phyloP scores from a whole-genome alignment of 2,888 invertebrate genomes.

The Pasiphila rectangulata region DNA sequence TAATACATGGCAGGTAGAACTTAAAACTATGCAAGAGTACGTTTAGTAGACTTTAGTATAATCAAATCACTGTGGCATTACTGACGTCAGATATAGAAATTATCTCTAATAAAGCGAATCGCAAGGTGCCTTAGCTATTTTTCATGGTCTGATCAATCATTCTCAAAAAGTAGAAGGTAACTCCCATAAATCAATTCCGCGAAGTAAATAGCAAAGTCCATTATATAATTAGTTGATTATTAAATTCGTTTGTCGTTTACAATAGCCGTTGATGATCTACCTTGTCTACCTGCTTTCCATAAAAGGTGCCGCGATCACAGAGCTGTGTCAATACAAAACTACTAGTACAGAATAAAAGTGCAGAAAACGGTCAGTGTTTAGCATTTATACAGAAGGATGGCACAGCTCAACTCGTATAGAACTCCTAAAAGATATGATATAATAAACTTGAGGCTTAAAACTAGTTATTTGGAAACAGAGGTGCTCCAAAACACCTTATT shows the following conservation, averaged over 20 bases:
- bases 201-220: background rate
- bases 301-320: conserved; percentile 13
- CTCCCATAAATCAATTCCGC: background rate
- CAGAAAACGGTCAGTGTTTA: conserved; percentile 23
- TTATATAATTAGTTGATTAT: background rate
- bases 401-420: conserved; percentile 40
- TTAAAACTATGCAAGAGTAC: conserved; percentile 8
- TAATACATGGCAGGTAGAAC: conserved; percentile 27
- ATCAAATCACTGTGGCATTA: background rate
- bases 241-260: conserved; percentile 8
- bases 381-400: conserved; percentile 38
- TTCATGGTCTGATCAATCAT: no score
- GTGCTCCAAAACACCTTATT: conserved; percentile 44
- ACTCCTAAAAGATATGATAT: conserved; percentile 26
- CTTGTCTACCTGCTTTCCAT: conserved; percentile 17
- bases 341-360: conserved; percentile 17
- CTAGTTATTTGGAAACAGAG: conserved; percentile 44
- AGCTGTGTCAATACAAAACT: conserved; percentile 16
- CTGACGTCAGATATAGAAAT: no score
- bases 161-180: no score
- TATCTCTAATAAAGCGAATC: no score
- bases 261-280: conserved; percentile 5
- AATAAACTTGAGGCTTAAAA: conserved; percentile 35
- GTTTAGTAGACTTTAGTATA: no score
- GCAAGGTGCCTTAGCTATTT: no score